Conservation (phyloP, 2,113 vertebrate species). For the Tragelaphus scriptus region DNA sequence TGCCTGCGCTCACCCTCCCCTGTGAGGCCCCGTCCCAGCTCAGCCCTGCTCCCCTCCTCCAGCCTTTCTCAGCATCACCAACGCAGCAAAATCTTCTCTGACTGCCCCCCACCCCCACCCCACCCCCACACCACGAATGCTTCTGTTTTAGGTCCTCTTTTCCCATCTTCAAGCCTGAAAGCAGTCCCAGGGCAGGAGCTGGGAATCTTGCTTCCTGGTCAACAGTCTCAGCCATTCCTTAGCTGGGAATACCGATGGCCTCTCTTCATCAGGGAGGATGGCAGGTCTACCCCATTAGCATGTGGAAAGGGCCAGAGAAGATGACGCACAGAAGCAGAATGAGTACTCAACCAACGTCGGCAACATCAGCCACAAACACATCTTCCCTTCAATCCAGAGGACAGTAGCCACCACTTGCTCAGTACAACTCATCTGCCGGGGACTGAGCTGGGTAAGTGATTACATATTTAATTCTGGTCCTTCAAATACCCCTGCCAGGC, state of each 20-base stretch:
- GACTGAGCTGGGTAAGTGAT: accelerated
- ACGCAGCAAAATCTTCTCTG: not conserved
- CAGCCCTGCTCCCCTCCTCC: not conserved
- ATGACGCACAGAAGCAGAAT: not conserved
- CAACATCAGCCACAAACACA: not conserved
- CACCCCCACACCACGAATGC: not conserved
- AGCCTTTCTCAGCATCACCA: not conserved
- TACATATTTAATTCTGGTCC: not conserved
- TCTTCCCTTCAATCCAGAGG: not conserved
- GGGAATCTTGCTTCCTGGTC: not conserved
- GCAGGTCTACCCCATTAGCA: accelerated
- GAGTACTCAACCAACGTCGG: accelerated
- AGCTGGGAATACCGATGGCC: accelerated
- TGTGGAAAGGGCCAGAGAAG: not conserved
- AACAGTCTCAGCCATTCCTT: not conserved
- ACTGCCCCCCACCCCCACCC: not conserved
- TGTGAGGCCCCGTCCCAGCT: too few relatives aligned
- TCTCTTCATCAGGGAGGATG: not conserved
- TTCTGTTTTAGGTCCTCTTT: not conserved
- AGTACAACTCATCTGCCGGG: not conserved
- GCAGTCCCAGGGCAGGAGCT: not conserved
- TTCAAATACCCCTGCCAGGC: not conserved
- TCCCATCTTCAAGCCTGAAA: not conserved
- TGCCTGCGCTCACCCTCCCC: not conserved
- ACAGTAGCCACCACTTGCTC: not conserved